Percentiles rank a stretch among this genome's conserved stretches.
Evolutionary conservation across 1,140 invertebrate species (phyloP).

Genomic region (Bombus waltoni): DNA sequence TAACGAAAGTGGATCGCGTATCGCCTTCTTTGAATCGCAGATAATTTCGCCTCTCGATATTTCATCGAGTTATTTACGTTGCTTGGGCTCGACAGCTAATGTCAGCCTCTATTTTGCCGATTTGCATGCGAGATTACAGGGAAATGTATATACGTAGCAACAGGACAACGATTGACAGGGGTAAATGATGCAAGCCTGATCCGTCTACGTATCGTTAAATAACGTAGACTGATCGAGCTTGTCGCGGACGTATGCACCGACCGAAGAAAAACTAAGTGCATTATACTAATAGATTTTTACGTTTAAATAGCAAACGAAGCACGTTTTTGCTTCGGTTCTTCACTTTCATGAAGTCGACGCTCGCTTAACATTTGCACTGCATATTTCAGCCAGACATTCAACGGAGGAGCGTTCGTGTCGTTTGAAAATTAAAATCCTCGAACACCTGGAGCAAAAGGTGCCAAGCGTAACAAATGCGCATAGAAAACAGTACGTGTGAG

Average conservation of each 20-base stretch:
- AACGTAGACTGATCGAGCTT: background rate
- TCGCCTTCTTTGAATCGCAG: background rate
- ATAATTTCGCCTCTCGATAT: conserved; percentile 1
- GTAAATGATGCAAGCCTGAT: conserved; percentile 7
- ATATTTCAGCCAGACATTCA: background rate
- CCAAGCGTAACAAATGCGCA: background rate
- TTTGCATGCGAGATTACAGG: conserved; percentile 29
- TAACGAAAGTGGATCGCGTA: background rate
- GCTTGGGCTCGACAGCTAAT: background rate
- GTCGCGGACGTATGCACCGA: no score
- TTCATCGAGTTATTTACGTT: conserved; percentile 8
- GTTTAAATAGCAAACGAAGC: background rate
- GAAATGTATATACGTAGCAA: background rate
- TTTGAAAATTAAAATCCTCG: background rate
- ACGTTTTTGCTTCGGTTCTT: background rate
- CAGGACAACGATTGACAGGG: background rate
- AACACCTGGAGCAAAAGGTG: background rate
- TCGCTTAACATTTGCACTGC: background rate
- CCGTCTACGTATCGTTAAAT: background rate
- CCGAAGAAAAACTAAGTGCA: background rate
- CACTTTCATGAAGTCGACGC: background rate
- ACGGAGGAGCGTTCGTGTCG: background rate
- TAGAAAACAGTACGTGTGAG: background rate
- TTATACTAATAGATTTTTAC: background rate
- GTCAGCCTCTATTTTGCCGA: conserved; percentile 18